Conservation (phyloP, 1,140 invertebrate species). For the Idris sp. region DNA sequence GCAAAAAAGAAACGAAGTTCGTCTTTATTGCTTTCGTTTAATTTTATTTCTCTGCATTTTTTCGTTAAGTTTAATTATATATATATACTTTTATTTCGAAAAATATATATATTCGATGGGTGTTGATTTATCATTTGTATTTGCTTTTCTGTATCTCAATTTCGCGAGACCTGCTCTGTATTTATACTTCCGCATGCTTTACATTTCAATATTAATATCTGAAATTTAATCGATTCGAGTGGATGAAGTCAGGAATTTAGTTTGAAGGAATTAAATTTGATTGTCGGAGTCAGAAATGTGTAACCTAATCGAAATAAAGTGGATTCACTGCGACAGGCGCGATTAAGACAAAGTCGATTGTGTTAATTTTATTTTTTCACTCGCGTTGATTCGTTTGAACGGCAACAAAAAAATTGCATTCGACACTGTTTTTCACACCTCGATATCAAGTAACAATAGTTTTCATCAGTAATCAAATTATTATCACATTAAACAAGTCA, state of each 20-base stretch:
- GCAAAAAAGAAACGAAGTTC: slow-evolving; percentile 10
- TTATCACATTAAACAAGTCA: slow-evolving; percentile 31
- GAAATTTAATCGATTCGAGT: slow-evolving; percentile 42
- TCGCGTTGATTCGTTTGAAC: slow-evolving; percentile 27
- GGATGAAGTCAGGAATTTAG: slow-evolving; percentile 29
- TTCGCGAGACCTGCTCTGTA: slow-evolving; percentile 2
- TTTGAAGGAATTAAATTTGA: slow-evolving; percentile 50
- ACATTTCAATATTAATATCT: slow-evolving; percentile 40
- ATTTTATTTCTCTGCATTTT: slow-evolving; percentile 16
- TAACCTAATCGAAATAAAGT: slow-evolving; percentile 42
- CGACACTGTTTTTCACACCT: slow-evolving; percentile 17
- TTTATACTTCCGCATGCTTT: slow-evolving; percentile 14
- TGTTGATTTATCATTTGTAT: slow-evolving; percentile 29
- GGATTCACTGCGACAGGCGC: slow-evolving; percentile 23
- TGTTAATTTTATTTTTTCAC: slow-evolving; percentile 43
- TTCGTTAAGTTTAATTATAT: no score
- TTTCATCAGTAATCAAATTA: slow-evolving; percentile 16
- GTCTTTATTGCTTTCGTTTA: slow-evolving; percentile 19
- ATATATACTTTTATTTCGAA: no score
- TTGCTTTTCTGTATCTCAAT: slow-evolving; percentile 18
- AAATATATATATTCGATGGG: no score
- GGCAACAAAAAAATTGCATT: slow-evolving; percentile 33
- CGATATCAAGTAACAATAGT: slow-evolving; percentile 25
- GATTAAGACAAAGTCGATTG: slow-evolving; percentile 45
- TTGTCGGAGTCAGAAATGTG: slow-evolving; percentile 47